Evolutionary conservation across 2,888 invertebrate genomes (phyloP), one percentile per base, ranked within the genome.

Genomic region (Sarcophaga rosellei): DNA sequence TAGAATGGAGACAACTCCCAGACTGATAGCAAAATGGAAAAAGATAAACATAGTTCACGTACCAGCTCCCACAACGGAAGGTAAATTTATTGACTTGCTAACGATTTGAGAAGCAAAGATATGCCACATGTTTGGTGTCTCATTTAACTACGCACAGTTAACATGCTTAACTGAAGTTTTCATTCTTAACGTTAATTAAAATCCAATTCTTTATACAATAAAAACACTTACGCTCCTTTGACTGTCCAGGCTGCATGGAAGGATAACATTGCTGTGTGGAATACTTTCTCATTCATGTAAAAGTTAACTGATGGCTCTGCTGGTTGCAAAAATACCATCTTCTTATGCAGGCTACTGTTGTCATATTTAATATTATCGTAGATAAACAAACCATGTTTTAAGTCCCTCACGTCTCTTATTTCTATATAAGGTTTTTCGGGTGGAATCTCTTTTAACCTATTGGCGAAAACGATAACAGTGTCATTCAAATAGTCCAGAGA

Each of bases 231-330:
- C 92, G 87, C 88, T 1, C 90, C 65, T 23, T 92, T 96, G 95
- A 90, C 66, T 59, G 91, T 91, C 62, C 91, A 92, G 44, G 90
- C 45, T 62, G 92, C 78, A 86, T 92, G 91, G 3, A 91, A 81
- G 17, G 89, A 85, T 80, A 92, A 82, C 1, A 91, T 89, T 0
- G 91, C 90, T 12, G 91, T 86, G 86, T 91, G 92, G 90, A 95
- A 96, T 0, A 96, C 95, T 89, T 96, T 96, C 91, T 96, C 96
- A 90, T 96, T 97, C 15, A 81, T 79, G 0, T 88, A 1, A 5
- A 63, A 15, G 23, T 0, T 65, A 70, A 0, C 87, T 2, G 47
- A 10, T 70, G 91, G 90, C 10, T 91, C 83, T 2, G 89, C 91
- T 2, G 91, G 91, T 73, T 20, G 8, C 81, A n/a, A 25, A 87